Conservation (phyloP, 2,113 vertebrate genomes). For the Hiodon alosoides region DNA sequence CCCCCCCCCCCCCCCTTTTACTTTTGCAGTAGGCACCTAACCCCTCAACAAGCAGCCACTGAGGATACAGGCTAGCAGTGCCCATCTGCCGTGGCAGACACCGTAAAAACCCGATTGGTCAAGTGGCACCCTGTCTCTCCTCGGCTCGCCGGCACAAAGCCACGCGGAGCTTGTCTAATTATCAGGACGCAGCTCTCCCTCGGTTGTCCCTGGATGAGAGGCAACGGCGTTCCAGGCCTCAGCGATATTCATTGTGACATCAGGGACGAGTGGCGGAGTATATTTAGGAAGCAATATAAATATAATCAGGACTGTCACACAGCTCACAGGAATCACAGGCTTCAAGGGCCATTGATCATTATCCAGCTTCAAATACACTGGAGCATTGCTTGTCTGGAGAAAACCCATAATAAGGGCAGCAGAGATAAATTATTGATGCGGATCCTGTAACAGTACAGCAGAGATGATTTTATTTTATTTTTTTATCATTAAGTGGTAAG, state of each 20-base stretch:
- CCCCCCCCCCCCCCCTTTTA: too few relatives aligned
- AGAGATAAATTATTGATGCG: conserved; percentile 53
- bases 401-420: conserved; percentile 39
- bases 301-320: conserved; percentile 48
- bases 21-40: not conserved
- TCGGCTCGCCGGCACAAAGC: not conserved
- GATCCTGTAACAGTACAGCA: conserved; percentile 31
- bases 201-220: conserved; percentile 6
- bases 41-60: not conserved
- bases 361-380: conserved; percentile 40
- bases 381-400: conserved; percentile 31
- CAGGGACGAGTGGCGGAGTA: conserved; percentile 37
- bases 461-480: conserved; percentile 32
- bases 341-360: conserved; percentile 46
- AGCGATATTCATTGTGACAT: conserved; percentile 31
- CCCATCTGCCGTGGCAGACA: not conserved
- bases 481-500: conserved; percentile 40
- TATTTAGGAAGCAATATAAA: conserved; percentile 38
- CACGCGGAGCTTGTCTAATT: not conserved
- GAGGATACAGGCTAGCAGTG: not conserved
- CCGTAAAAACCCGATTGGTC: not conserved
- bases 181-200: not conserved
- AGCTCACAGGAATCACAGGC: conserved; percentile 32
- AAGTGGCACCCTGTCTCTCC: not conserved
- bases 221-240: conserved; percentile 17